These are phyloP conservation scores for Pangasius macronema DNA, from an alignment of 2,797 vertebrate genomes.

Conservation along the genomic window DNA sequence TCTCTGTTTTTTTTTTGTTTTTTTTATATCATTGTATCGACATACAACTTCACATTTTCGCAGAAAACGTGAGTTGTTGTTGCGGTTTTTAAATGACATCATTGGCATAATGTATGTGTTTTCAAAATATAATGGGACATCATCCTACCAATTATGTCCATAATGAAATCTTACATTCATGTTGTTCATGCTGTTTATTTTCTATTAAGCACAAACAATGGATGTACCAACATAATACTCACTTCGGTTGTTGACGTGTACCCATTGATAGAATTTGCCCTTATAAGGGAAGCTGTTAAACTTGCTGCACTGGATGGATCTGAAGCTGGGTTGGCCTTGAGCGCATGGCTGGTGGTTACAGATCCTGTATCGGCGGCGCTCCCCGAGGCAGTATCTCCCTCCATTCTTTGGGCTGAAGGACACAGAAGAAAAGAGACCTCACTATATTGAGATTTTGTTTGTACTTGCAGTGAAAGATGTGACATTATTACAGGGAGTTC, in stretches of 20 bases:
- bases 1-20: neutral
- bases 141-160: neutral
- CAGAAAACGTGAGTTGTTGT: neutral
- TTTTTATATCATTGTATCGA: neutral
- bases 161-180: neutral
- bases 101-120: neutral
- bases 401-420: slow-evolving; percentile 81
- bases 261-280: slow-evolving; percentile 88
- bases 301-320: slow-evolving; percentile 86
- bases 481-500: too few species aligned
- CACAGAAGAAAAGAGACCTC: slow-evolving; percentile 9
- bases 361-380: slow-evolving; percentile 81
- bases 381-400: slow-evolving; percentile 90
- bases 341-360: slow-evolving; percentile 80
- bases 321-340: slow-evolving; percentile 77
- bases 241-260: slow-evolving; percentile 83
- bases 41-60: neutral
- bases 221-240: slow-evolving; percentile 58
- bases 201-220: neutral
- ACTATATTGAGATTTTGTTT: neutral
- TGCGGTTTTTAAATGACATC: neutral
- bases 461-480: neutral
- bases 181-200: neutral
- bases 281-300: slow-evolving; percentile 88
- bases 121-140: neutral